Evolutionary conservation across 2,888 invertebrate species (phyloP), one percentile per base, ranked within the genome.

Genomic region (Hirtodrosophila cameraria): DNA sequence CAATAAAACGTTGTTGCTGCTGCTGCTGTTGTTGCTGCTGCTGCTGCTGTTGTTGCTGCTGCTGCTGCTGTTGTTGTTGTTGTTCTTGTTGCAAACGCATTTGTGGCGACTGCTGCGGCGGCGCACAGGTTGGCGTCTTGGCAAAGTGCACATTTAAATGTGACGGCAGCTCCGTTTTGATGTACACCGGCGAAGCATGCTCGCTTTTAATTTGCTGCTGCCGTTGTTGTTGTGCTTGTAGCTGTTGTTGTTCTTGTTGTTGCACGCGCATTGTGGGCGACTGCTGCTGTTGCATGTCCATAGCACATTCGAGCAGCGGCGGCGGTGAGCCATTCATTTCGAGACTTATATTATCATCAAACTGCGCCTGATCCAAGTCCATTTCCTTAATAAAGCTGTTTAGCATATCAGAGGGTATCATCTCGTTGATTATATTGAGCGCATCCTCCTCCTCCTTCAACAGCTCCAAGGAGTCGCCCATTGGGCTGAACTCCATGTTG

Each of bases 361-460:
- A 67, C 39, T 89, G 79, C 8, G 83, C 77, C 45, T 84, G 82
- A 60, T 90, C 89, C 48, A 90, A 39, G 23, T 81, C 85, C 69
- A 90, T 88, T 28, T 89, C 90, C 46, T 88, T 86, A 3, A 90
- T 76, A 31, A 90, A 88, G 31, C 83, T 89, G 55, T 88, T 88
- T 11, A 90, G 23, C 85, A 90, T 87, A 42, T 90, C 90, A 23
- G 89, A 79, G 25, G 90, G 86, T 57, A 90, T 83, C 84, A 90
- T 89, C 38, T 90, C 91, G 27, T 90, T 90, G 6, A 90, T 87
- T 3, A 90, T 82, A 7, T 89, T 89, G 4, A 90, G 77, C 0
- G 89, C 88, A 67, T 90, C 90, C 53, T 90, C 90, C 43, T 90
- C 88, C 52, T 90, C 88, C 61, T 89, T 89, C 60, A 89, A 89